Base-by-base conservation (phyloP, 2,797 vertebrate genomes). In the Tolypeutes matacus region DNA sequence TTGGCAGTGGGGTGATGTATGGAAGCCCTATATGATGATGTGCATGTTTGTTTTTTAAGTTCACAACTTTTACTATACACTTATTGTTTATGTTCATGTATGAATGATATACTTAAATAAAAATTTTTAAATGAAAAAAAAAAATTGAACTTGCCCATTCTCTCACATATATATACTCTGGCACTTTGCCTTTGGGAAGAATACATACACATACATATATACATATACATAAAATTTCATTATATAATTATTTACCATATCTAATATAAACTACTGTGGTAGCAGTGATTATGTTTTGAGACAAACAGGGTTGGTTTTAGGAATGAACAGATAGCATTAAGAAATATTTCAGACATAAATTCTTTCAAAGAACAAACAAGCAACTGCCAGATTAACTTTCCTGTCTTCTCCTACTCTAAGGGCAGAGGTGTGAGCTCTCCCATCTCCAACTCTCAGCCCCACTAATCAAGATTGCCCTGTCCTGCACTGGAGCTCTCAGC, bases 331-430 rank as follows among this genome's bases (percentile, higher is more conserved):
- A 77, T 1, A 58, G 12, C 58, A n/a, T 72, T 78, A 67, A 81
- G 56, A 86, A 85, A 70, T 60, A 80, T 81, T 85, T 77, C 42
- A 7, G 46, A 51, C 0, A 1, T 90, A 60, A 21, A 3, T 83
- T 82, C 34, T 87, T 89, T 89, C 39, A 60, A 69, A 93, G 21
- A 75, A 86, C 34, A 75, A 60, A 36, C 17, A 17, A 80, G 25
- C 27, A 69, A 51, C 13, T 84, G 2, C 53, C 25, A 4, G 34
- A 15, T 51, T 89, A 89, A 85, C n/a, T 62, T 27, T 46, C 21
- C 18, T 83, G 82, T 75, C 70, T 60, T 83, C 70, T 90, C 89
- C 92, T 84, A 1, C 53, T 5, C 7, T 3, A 31, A 97, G 94
- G 86, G 80, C 73, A 18, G 8, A 92, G 42, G 60, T 78, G 73